Conservation (phyloP, 1,140 invertebrate genomes). For the Vanessa atalanta region DNA sequence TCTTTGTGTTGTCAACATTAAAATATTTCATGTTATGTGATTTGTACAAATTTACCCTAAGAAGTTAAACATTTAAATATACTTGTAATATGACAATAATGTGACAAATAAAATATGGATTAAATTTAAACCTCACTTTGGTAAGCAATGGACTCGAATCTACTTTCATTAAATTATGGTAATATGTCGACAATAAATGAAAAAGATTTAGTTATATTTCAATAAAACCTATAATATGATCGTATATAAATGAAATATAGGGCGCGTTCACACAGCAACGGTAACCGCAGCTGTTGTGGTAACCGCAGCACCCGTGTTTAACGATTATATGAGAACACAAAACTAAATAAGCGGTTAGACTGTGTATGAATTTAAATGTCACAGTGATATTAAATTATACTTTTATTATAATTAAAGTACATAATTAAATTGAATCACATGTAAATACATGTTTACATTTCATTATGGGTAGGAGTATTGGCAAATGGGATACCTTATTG, state of each 20-base stretch:
- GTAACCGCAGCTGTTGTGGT: constrained; percentile 1
- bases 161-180: neutral
- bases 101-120: no score
- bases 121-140: no score
- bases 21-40: no score
- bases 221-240: neutral
- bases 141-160: no score
- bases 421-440: neutral
- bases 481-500: no score
- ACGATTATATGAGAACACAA: constrained; percentile 6
- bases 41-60: no score
- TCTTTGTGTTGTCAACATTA: no score
- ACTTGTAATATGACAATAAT: no score
- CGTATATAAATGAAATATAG: neutral
- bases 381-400: neutral
- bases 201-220: neutral
- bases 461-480: no score
- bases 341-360: constrained; percentile 5
- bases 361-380: constrained; percentile 4
- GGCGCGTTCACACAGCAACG: constrained; percentile 1
- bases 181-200: neutral
- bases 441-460: neutral
- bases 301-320: neutral
- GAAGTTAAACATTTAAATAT: no score
- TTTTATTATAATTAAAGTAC: neutral